Percentiles rank a stretch among this genome's conserved stretches.
These are phyloP conservation scores for Proisotoma minuta DNA, from an alignment of 2,888 invertebrate species.

Conservation along the genomic window DNA sequence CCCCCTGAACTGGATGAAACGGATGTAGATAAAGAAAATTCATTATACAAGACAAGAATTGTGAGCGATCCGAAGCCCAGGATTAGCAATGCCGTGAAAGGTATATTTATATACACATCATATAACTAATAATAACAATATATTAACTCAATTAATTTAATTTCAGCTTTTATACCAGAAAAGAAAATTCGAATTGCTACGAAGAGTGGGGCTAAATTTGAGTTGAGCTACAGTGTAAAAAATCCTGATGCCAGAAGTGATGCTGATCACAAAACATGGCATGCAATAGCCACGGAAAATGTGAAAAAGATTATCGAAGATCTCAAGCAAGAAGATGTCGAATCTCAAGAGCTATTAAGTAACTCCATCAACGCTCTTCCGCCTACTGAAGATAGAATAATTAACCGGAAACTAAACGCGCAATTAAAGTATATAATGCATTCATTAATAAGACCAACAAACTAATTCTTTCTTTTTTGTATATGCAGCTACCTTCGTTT, in stretches of 20 bases:
- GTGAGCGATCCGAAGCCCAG: neutral
- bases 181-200: conserved; percentile 11
- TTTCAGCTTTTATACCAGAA: neutral
- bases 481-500: no score
- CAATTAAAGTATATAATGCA: no score
- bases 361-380: no score
- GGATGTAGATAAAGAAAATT: conserved; percentile 34
- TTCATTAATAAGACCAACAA: no score
- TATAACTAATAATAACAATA: no score
- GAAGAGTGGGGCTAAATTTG: conserved; percentile 13
- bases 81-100: no score
- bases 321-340: conserved; percentile 55
- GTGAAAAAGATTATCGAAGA: conserved; percentile 59
- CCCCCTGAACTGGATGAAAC: conserved; percentile 19
- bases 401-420: no score
- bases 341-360: conserved; percentile 58
- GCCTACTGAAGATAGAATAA: no score
- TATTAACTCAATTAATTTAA: no score
- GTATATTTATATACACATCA: no score
- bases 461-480: no score
- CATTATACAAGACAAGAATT: no score
- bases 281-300: conserved; percentile 55
- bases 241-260: neutral
- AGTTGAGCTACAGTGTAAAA: conserved; percentile 2
- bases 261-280: conserved; percentile 59